phyloP scores from a whole-genome alignment of 2,797 vertebrate species.

The Aratinga solstitialis region DNA sequence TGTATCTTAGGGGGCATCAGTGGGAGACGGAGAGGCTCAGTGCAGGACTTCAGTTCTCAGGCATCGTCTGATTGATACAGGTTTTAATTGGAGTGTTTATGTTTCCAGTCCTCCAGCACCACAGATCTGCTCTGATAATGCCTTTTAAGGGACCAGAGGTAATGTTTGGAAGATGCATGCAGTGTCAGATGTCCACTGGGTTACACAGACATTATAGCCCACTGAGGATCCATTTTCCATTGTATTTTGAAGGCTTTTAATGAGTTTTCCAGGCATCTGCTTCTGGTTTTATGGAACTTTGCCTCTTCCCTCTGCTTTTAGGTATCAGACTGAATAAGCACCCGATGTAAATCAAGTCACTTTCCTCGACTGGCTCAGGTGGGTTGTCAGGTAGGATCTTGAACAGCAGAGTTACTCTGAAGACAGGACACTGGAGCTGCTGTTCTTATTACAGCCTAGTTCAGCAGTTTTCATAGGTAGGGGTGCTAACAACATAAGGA shows the following conservation, averaged over 20 bases:
- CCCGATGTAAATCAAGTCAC: not conserved
- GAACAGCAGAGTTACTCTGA: not conserved
- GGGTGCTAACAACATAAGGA: fast-evolving
- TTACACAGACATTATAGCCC: not conserved
- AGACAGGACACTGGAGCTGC: not conserved
- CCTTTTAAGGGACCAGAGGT: slow-evolving; percentile 3
- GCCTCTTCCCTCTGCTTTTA: not conserved
- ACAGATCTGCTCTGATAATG: slow-evolving; percentile 41
- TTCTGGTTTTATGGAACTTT: not conserved
- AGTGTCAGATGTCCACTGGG: slow-evolving; percentile 36
- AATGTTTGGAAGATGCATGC: slow-evolving; percentile 38
- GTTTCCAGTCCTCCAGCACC: slow-evolving; percentile 8
- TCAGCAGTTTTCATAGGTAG: not conserved
- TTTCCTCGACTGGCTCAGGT: not conserved
- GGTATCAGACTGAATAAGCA: not conserved
- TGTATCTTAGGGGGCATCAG: slow-evolving; percentile 8
- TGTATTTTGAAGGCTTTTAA: not conserved
- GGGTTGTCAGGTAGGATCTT: not conserved
- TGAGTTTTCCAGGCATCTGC: not conserved
- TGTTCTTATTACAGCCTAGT: not conserved
- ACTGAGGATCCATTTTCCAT: not conserved
- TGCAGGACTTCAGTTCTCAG: not conserved
- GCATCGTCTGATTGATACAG: slow-evolving; percentile 39
- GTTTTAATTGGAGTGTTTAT: slow-evolving; percentile 64
- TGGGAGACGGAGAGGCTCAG: not conserved